These are phyloP conservation scores for Amaurobius ferox DNA, from an alignment of 2,888 invertebrate species.

Conservation along the genomic window DNA sequence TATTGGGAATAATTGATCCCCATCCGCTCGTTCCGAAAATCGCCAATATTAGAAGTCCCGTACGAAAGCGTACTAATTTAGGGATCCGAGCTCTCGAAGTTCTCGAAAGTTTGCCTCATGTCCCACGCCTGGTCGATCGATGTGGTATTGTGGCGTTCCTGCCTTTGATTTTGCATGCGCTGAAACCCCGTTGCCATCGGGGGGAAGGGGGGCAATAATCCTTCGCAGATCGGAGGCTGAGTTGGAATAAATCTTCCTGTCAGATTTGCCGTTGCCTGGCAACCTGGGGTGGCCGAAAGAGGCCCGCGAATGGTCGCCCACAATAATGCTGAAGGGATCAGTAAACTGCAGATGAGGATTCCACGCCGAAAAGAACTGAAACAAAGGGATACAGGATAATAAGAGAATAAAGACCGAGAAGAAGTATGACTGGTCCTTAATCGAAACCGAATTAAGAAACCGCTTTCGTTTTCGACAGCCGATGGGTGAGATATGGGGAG, in stretches of 20 bases:
- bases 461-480: slow-evolving; percentile 38
- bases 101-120: slow-evolving; percentile 1
- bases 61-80: background rate
- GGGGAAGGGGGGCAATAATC: slow-evolving; percentile 53
- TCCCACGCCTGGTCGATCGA: slow-evolving; percentile 1
- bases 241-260: slow-evolving; percentile 70
- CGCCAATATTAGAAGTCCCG: background rate
- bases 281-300: slow-evolving; percentile 61
- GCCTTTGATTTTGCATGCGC: slow-evolving; percentile 45
- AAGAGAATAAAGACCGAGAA: slow-evolving; percentile 64
- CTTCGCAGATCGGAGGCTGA: slow-evolving; percentile 44
- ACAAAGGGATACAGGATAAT: slow-evolving; percentile 62
- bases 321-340: slow-evolving; percentile 69
- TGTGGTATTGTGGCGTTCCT: background rate
- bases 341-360: slow-evolving; percentile 70
- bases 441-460: slow-evolving; percentile 59
- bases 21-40: background rate
- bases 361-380: slow-evolving; percentile 54
- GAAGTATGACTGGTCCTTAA: slow-evolving; percentile 37
- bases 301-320: slow-evolving; percentile 67
- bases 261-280: slow-evolving; percentile 67
- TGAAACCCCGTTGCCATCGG: background rate
- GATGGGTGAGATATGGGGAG: slow-evolving; percentile 7
- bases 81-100: background rate
- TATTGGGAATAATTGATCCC: background rate